phyloP scores from a whole-genome alignment of 2,113 vertebrate genomes.

The Cyprinus carpio region DNA sequence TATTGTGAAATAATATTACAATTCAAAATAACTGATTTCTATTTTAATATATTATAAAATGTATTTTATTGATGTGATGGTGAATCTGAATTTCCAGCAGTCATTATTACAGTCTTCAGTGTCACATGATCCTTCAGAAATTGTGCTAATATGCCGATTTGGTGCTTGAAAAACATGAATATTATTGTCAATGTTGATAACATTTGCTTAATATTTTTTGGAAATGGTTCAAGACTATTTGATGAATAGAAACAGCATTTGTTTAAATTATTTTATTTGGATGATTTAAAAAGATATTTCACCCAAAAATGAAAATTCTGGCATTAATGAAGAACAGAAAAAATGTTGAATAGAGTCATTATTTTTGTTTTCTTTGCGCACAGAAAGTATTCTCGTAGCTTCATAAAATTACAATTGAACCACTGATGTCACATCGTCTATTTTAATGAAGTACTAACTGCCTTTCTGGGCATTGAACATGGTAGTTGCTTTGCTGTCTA shows the following conservation, averaged over 20 bases:
- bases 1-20: neutral
- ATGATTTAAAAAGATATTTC: neutral
- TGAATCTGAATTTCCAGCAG: neutral
- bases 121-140: neutral
- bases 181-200: neutral
- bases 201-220: neutral
- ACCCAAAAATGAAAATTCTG: no score
- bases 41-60: neutral
- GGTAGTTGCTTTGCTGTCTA: no score
- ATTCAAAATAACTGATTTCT: neutral
- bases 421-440: no score
- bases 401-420: no score
- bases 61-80: neutral
- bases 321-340: no score
- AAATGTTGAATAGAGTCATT: no score
- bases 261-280: neutral
- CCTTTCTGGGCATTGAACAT: no score
- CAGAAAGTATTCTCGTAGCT: no score
- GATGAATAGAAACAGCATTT: neutral
- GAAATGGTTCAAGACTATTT: no score
- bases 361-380: no score
- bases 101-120: neutral
- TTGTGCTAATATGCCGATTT: neutral
- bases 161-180: neutral
- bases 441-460: no score